Evolutionary conservation across 2,888 invertebrate genomes (phyloP).

Genomic region (Arge pagana): DNA sequence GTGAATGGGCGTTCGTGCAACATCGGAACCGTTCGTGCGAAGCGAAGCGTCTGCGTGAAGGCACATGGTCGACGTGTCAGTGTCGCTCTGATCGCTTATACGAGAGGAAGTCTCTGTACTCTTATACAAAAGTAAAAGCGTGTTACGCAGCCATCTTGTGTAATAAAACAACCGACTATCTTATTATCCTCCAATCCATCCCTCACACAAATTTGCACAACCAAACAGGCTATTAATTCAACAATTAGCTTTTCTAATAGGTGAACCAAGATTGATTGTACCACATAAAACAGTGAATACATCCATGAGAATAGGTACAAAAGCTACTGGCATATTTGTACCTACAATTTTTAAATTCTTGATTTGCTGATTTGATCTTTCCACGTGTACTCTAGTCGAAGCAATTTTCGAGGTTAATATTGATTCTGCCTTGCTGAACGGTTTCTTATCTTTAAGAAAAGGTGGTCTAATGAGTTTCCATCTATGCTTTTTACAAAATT

Average conservation of each 20-base stretch:
- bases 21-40: too few relatives aligned
- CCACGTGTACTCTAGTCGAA: conserved; percentile 30
- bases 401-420: conserved; percentile 32
- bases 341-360: neutral
- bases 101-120: too few relatives aligned
- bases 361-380: conserved; percentile 30
- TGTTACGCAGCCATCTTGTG: too few relatives aligned
- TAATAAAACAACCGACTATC: neutral
- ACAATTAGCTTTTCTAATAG: neutral
- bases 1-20: too few relatives aligned
- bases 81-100: too few relatives aligned
- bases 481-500: too few relatives aligned
- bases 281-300: neutral
- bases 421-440: too few relatives aligned
- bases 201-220: neutral
- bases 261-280: neutral
- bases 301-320: neutral
- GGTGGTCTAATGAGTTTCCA: too few relatives aligned
- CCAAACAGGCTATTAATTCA: neutral
- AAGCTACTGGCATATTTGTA: neutral
- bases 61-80: too few relatives aligned
- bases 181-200: neutral
- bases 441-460: too few relatives aligned
- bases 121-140: too few relatives aligned
- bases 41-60: too few relatives aligned